Percentiles rank a stretch among this genome's conserved stretches.
phyloP scores from a whole-genome alignment of 2,888 invertebrate species.

The Sinotaia quadrata region DNA sequence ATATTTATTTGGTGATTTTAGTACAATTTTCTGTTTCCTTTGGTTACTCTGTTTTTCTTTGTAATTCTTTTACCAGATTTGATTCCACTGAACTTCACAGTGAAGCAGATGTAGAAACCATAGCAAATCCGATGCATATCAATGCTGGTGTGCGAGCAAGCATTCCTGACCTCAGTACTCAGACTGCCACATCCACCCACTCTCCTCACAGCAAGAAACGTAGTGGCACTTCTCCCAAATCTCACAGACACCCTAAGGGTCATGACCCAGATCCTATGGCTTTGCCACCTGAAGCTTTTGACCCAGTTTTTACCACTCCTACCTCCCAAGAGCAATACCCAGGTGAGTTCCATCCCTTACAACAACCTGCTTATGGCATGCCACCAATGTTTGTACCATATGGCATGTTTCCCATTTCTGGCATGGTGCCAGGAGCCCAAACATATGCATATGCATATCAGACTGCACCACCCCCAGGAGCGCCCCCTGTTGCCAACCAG shows the following conservation, averaged over 20 bases:
- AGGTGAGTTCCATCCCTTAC: constrained; percentile 33
- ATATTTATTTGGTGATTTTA: no score
- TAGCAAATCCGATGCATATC: constrained; percentile 35
- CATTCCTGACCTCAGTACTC: constrained; percentile 23
- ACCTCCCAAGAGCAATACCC: constrained; percentile 37
- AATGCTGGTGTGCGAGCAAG: constrained; percentile 38
- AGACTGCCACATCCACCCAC: constrained; percentile 19
- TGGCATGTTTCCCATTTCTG: constrained; percentile 42
- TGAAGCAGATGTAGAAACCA: constrained; percentile 35
- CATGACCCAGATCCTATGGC: constrained; percentile 43
- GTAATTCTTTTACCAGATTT: neutral
- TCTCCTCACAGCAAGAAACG: constrained; percentile 46
- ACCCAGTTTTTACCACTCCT: constrained; percentile 55
- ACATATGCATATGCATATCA: constrained; percentile 44
- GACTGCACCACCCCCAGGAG: constrained; percentile 36
- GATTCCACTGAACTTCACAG: constrained; percentile 21
- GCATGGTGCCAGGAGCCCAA: constrained; percentile 38
- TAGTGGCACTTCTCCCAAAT: constrained; percentile 25
- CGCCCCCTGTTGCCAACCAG: constrained; percentile 44
- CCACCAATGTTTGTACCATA: constrained; percentile 38
- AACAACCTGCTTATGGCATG: constrained; percentile 23
- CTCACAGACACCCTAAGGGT: constrained; percentile 41
- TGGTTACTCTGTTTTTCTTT: no score
- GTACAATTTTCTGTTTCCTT: no score
- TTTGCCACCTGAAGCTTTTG: constrained; percentile 58